Evolutionary conservation across 2,113 vertebrate genomes (phyloP).

Genomic region (Puma concolor): DNA sequence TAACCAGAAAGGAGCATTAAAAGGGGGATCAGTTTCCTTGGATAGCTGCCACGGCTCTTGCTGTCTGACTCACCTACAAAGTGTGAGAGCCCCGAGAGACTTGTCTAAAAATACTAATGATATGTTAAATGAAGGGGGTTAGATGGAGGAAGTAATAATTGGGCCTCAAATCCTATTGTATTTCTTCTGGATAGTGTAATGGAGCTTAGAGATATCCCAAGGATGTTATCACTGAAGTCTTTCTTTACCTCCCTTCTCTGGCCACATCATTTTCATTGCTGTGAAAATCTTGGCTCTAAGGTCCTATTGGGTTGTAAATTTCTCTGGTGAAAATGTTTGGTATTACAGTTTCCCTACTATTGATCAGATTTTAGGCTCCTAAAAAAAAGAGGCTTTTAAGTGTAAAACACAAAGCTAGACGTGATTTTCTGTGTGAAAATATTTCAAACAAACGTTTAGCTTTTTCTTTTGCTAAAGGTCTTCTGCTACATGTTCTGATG

Average conservation of each 20-base stretch:
- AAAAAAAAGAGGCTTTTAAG: slow-evolving; percentile 48
- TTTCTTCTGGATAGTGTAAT: slow-evolving; percentile 84
- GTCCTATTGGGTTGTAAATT: slow-evolving; percentile 58
- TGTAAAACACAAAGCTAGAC: neutral
- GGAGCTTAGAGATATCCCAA: slow-evolving; percentile 82
- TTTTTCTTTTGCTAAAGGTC: neutral
- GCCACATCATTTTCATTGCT: slow-evolving; percentile 42
- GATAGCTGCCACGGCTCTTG: slow-evolving; percentile 63
- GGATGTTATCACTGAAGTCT: slow-evolving; percentile 71
- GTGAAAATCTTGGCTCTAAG: slow-evolving; percentile 16
- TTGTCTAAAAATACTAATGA: slow-evolving; percentile 80
- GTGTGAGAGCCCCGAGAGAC: slow-evolving; percentile 57
- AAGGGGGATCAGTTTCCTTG: slow-evolving; percentile 73
- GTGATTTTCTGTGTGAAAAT: neutral
- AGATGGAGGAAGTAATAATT: slow-evolving; percentile 79
- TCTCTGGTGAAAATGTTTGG: slow-evolving; percentile 3
- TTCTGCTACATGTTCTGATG: neutral
- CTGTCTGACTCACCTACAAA: slow-evolving; percentile 79
- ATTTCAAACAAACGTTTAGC: neutral
- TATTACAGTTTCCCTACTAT: neutral
- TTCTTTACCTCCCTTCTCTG: neutral
- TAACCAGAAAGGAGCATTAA: slow-evolving; percentile 74
- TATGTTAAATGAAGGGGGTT: slow-evolving; percentile 81
- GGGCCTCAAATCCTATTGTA: slow-evolving; percentile 80
- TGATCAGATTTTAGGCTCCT: neutral